Base-by-base conservation (phyloP, 1,140 invertebrate species). In the Drosophila busckii region DNA sequence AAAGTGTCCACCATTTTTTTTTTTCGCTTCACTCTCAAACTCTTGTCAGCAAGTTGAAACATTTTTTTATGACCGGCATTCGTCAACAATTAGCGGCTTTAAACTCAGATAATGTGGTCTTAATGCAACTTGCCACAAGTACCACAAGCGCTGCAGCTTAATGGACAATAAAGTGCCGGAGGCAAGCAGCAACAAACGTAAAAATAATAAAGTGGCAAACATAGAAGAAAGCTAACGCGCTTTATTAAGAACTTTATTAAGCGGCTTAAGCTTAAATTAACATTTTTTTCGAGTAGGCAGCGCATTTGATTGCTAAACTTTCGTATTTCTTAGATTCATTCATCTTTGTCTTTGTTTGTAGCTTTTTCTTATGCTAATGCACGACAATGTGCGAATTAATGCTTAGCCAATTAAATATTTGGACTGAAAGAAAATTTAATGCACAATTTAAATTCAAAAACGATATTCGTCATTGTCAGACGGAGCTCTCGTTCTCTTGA, bases 381-480 rank as follows among this genome's bases (percentile, higher is more conserved):
- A n/a, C n/a, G n/a, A n/a, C n/a, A 16, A 15, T 41, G 49, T 19
- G 32, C 20, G 25, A 55, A 65, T n/a, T n/a, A n/a, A 54, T 35
- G 15, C 20, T 50, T 29, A 55, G n/a, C n/a, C n/a, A 55, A 49
- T 44, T 48, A 29, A 9, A 53, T 37, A 50, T 61, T 41, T 52
- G 23, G 46, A 61, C 26, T 35, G 35, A 63, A 53, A 34, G 29
- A 16, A 29, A 31, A 50, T 54, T 26, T 13, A 34, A 42, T 38
- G 32, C 29, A 42, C 35, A 50, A 52, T 52, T 32, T 42, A 53
- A 53, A 52, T 52, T 46, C 46, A 34, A 35, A 26, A 61, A 16
- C 63, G 28, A 50, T 52, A 68, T 50, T 67, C 59, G 64, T 73
- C 70, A 63, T 67, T 73, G 63, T 73, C 52, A n/a, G 15, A 7